A percentile compares a stretch with the other conserved stretches of the same genome.
Conservation (phyloP, 2,797 vertebrate genomes). For the Poecilia wingei region DNA sequence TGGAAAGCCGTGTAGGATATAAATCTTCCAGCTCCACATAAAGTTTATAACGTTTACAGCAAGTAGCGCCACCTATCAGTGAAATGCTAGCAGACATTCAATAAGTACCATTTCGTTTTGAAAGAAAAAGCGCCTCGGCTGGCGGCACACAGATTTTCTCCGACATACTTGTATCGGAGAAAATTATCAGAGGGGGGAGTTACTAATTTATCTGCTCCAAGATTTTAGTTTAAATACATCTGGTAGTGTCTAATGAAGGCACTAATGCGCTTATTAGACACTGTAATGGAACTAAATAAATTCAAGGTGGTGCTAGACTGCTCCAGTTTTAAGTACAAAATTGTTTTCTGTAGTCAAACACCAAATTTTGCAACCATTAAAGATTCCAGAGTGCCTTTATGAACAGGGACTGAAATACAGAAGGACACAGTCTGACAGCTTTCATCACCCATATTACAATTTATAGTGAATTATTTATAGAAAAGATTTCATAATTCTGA, state of each 20-base stretch:
- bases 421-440: background rate
- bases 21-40: background rate
- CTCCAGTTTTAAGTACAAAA: background rate
- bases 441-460: background rate
- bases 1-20: background rate
- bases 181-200: background rate
- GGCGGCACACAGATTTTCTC: background rate
- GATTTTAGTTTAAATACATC: background rate
- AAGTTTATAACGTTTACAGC: background rate
- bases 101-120: background rate
- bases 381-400: background rate
- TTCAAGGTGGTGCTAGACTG: background rate
- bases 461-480: background rate
- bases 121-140: background rate
- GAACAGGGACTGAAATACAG: background rate
- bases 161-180: background rate
- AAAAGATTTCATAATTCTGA: background rate
- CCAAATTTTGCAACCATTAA: background rate
- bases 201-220: background rate
- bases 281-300: background rate
- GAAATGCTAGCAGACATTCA: background rate
- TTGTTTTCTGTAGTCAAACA: accelerated
- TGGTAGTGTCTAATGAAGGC: background rate
- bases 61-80: background rate
- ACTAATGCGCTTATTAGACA: background rate